Base-by-base conservation (phyloP, 1,140 invertebrate species). In the Ctenoplectra terminalis region DNA sequence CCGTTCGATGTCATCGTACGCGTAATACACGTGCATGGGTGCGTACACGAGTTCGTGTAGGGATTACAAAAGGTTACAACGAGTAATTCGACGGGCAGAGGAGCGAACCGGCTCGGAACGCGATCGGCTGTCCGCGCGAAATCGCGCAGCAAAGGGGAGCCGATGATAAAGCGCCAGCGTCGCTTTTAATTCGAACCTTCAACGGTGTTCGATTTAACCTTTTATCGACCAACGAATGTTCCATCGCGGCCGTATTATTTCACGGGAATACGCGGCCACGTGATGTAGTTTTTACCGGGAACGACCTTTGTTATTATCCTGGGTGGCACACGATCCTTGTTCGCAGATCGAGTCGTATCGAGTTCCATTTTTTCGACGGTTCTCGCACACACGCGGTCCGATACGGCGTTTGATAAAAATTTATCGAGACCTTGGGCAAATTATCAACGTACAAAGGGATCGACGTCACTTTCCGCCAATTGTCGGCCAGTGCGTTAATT, bases 51-150 rank as follows among this genome's bases (percentile, higher is more conserved):
- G 20, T 13, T 2, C 26, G 67, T 8, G 37, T 26, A 26, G 23
- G 58, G 69, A 85, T 77, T 66, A 72, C 67, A 43, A 75, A 76
- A 71, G 71, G 84, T 71, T 54, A 64, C 46, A 48, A 0, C 17
- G 6, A 61, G 69, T 67, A 75, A 81, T 86, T 77, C 70, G 46
- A 7, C n/a, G 52, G 56, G 31, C 50, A 29, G 43, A 29, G 31
- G n/a, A 50, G 54, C 64, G 66, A 54, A 60, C 31, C 60, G 81
- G 37, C n/a, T 8, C 17, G 29, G 60, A 61, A 61, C 58, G 20
- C 60, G 60, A 61, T 20, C 60, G 67, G 29, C 61, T 56, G 46
- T 46, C 29, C 50, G 5, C 20, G 40, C 40, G 64, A 48, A 50
- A 63, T 74, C 76, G 43, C 23, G 23, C 48, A 37, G 60, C 67